These are phyloP conservation scores for Zonotrichia albicollis DNA, from an alignment of 2,797 vertebrate genomes.

Conservation along the genomic window DNA sequence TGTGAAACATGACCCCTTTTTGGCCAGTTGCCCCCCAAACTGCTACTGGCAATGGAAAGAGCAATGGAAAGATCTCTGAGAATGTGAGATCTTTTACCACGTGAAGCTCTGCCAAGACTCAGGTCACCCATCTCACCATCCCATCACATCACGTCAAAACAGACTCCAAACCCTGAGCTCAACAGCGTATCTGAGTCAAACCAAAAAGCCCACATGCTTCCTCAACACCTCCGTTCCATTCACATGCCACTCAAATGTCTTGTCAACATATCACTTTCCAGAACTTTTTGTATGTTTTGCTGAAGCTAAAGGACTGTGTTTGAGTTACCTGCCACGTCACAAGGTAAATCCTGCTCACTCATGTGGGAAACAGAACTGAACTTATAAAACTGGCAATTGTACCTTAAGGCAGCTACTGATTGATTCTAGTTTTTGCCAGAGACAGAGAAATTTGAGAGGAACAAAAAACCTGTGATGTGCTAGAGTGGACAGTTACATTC, in stretches of 20 bases:
- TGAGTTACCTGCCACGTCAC: neutral
- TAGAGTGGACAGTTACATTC: neutral
- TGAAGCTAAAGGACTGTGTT: neutral
- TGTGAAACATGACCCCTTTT: conserved; percentile 67
- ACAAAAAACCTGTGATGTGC: neutral
- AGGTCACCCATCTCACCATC: conserved; percentile 59
- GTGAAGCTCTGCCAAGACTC: conserved; percentile 70
- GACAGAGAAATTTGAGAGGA: conserved; percentile 2
- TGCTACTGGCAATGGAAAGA: conserved; percentile 73
- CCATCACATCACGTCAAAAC: conserved; percentile 68
- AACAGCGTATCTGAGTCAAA: conserved; percentile 48
- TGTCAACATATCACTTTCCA: neutral
- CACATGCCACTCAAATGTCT: conserved; percentile 21
- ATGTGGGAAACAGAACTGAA: neutral
- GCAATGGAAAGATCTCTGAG: conserved; percentile 77
- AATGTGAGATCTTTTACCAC: conserved; percentile 74
- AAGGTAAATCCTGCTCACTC: neutral
- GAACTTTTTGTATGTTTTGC: neutral
- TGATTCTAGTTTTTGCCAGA: neutral
- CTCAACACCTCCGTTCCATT: neutral
- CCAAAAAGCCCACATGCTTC: conserved; percentile 19
- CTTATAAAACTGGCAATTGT: neutral
- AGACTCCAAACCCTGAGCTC: conserved; percentile 52
- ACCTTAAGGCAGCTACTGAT: neutral
- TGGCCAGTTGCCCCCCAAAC: conserved; percentile 68